Evolutionary conservation across 2,888 invertebrate genomes (phyloP).

Genomic region (Adelognathus sp.): DNA sequence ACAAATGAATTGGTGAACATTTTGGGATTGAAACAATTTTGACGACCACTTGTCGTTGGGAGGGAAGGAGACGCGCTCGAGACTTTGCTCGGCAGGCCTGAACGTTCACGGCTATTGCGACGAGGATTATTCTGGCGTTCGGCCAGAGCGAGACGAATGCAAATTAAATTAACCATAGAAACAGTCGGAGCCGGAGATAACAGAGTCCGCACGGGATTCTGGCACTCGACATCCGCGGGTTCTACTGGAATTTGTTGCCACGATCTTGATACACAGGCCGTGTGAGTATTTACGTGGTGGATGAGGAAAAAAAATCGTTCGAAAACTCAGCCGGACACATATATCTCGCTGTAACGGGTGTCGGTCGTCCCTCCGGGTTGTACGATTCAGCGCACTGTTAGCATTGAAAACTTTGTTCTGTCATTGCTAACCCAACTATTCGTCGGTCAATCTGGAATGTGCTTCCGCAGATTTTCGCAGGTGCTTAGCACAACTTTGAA

Average conservation of each 20-base stretch:
- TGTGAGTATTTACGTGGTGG: background rate
- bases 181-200: conserved; percentile 66
- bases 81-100: conserved; percentile 39
- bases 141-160: conserved; percentile 70
- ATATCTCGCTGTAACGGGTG: background rate
- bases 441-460: conserved; percentile 48
- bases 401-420: conserved; percentile 48
- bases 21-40: background rate
- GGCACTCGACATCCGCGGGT: conserved; percentile 39
- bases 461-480: conserved; percentile 29
- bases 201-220: conserved; percentile 50
- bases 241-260: conserved; percentile 42
- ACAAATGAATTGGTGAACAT: background rate
- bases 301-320: conserved; percentile 5
- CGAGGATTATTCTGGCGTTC: conserved; percentile 64
- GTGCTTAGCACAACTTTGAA: conserved; percentile 2
- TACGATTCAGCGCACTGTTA: conserved; percentile 26
- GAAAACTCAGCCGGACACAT: background rate
- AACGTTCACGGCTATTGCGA: conserved; percentile 13
- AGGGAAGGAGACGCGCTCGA: conserved; percentile 2
- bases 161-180: conserved; percentile 74
- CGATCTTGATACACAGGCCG: conserved; percentile 13
- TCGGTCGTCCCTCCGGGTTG: background rate
- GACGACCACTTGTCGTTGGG: background rate
- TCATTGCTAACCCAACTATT: conserved; percentile 49